Conservation (phyloP, 2,797 vertebrate species). For the Propithecus perrieri region DNA sequence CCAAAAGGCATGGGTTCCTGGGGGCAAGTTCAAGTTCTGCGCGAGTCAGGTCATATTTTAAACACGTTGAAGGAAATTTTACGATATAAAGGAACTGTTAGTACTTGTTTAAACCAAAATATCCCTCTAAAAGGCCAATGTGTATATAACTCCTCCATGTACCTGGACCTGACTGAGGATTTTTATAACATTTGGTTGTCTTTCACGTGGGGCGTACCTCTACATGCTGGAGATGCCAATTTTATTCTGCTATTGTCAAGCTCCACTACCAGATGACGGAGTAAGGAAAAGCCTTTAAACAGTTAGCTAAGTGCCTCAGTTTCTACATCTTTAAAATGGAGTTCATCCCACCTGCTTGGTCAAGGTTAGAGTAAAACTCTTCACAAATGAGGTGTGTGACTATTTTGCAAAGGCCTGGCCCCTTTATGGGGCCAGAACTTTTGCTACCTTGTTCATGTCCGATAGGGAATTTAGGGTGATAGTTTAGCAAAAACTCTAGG, state of each 20-base stretch:
- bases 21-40: neutral
- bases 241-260: neutral
- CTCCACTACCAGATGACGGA: neutral
- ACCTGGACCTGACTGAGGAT: neutral
- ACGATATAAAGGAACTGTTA: neutral
- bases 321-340: neutral
- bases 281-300: neutral
- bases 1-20: neutral
- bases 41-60: neutral
- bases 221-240: neutral
- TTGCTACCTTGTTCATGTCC: neutral
- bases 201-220: neutral
- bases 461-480: neutral
- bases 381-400: neutral
- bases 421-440: neutral
- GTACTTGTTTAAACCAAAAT: neutral
- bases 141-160: neutral
- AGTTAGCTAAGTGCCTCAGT: neutral
- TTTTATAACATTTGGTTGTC: neutral
- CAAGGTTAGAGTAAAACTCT: neutral
- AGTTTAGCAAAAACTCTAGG: neutral
- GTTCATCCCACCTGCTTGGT: neutral
- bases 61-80: neutral
- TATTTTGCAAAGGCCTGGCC: neutral
- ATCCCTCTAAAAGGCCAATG: neutral